These are phyloP conservation scores for Tromatobia lineatoria DNA, from an alignment of 2,888 invertebrate genomes.

Conservation along the genomic window DNA sequence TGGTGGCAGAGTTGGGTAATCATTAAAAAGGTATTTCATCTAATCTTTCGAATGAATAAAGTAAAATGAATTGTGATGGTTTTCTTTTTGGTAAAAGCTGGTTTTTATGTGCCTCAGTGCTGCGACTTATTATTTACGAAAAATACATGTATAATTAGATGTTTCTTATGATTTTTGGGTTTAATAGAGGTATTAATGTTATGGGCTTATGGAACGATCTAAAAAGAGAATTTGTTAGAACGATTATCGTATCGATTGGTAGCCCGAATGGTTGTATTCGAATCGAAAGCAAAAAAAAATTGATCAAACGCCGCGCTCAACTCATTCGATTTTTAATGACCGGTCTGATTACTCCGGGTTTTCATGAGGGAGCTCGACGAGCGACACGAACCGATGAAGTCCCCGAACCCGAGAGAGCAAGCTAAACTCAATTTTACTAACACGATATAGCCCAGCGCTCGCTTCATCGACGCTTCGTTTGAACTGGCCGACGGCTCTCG, in stretches of 20 bases:
- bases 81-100: too few relatives aligned
- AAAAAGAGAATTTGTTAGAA: not conserved
- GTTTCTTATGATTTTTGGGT: not conserved
- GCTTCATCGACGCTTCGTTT: slow-evolving; percentile 58
- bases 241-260: slow-evolving; percentile 7
- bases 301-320: slow-evolving; percentile 36
- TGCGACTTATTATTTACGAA: not conserved
- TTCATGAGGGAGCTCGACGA: slow-evolving; percentile 23
- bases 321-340: slow-evolving; percentile 59
- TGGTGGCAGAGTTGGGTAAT: not conserved
- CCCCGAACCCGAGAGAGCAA: slow-evolving; percentile 51
- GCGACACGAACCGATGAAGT: slow-evolving; percentile 33
- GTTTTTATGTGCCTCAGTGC: not conserved
- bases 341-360: slow-evolving; percentile 58
- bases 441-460: slow-evolving; percentile 56
- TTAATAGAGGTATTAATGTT: slow-evolving; percentile 14
- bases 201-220: not conserved
- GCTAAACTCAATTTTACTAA: slow-evolving; percentile 68
- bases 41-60: not conserved
- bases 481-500: slow-evolving; percentile 46
- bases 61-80: too few relatives aligned
- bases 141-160: not conserved
- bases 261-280: slow-evolving; percentile 7
- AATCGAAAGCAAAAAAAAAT: slow-evolving; percentile 36
- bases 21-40: not conserved